phyloP scores from a whole-genome alignment of 2,888 invertebrate genomes.

The Hirtodrosophila alboralis region DNA sequence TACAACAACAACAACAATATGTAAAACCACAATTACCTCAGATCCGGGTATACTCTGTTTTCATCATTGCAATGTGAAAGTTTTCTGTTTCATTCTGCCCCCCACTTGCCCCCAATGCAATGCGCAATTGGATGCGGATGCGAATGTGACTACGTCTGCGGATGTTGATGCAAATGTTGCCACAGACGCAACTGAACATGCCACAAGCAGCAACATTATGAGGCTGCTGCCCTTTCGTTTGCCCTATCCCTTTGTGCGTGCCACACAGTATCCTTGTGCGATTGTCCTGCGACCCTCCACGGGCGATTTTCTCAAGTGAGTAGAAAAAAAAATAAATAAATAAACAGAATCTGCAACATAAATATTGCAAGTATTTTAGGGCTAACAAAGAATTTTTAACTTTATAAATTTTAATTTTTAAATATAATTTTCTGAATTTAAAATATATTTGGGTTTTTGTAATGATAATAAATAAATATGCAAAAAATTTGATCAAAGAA shows the following conservation, averaged over 20 bases:
- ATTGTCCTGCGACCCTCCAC: conserved; percentile 94
- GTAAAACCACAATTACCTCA: conserved; percentile 83
- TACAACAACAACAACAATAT: conserved; percentile 20
- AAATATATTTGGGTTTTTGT: too few species aligned
- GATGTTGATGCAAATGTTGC: conserved; percentile 15
- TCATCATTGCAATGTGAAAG: conserved; percentile 93
- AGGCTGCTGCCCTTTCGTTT: conserved; percentile 92
- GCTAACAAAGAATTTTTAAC: not conserved
- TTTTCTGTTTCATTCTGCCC: conserved; percentile 93
- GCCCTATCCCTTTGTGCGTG: conserved; percentile 94
- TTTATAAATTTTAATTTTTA: too few species aligned
- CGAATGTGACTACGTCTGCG: conserved; percentile 30
- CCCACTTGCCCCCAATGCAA: conserved; percentile 91
- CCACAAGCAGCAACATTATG: conserved; percentile 61
- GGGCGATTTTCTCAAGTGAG: conserved; percentile 94
- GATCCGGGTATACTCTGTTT: conserved; percentile 95
- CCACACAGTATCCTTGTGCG: conserved; percentile 91
- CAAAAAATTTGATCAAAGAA: too few species aligned
- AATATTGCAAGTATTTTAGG: not conserved
- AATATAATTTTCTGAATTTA: too few species aligned
- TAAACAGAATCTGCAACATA: too few species aligned
- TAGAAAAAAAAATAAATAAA: too few species aligned
- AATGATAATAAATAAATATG: too few species aligned
- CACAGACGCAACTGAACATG: conserved; percentile 30
- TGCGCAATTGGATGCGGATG: conserved; percentile 85